Conservation (phyloP, 2,113 vertebrate species). For the Cyrtonyx montezumae region DNA sequence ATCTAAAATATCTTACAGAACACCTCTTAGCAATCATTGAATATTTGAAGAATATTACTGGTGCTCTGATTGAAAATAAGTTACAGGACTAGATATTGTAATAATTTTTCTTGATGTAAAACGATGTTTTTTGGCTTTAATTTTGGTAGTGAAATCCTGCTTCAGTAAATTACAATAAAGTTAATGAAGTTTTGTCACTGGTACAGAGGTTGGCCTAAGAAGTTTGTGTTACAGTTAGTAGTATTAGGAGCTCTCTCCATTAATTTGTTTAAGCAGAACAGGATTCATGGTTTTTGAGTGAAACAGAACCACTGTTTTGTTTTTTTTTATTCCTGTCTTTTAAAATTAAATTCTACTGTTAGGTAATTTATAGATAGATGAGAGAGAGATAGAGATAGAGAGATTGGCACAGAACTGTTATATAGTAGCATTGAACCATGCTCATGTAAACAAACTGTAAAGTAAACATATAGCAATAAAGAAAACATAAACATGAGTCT, state of each 20-base stretch:
- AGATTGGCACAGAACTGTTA: background rate
- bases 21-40: background rate
- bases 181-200: background rate
- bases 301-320: background rate
- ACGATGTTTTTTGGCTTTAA: background rate
- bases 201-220: background rate
- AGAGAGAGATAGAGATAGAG: background rate
- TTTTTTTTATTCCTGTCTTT: background rate
- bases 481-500: background rate
- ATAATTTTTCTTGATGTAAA: background rate
- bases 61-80: background rate
- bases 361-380: background rate
- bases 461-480: background rate
- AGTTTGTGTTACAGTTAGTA: background rate
- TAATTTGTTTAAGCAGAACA: background rate
- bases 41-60: background rate
- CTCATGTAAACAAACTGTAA: background rate
- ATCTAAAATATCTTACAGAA: background rate
- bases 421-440: background rate
- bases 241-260: background rate
- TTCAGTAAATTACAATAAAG: background rate
- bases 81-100: background rate
- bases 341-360: background rate
- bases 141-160: background rate
- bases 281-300: background rate